Conservation (phyloP, 2,113 vertebrate genomes). For the Morone saxatilis region DNA sequence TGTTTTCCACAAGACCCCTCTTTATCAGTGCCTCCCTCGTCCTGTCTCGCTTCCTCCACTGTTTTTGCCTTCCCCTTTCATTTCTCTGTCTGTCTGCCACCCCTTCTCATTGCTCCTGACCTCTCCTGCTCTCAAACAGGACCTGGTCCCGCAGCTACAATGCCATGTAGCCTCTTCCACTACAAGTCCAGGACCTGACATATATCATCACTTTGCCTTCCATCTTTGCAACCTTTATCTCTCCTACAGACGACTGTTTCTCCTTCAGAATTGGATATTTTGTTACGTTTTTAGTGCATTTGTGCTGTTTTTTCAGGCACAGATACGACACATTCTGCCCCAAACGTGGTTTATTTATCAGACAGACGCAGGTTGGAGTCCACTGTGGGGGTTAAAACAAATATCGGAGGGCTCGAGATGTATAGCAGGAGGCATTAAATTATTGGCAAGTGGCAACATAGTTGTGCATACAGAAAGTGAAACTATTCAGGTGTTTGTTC, state of each 20-base stretch:
- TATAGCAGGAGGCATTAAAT: too few species aligned
- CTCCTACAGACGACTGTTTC: not conserved
- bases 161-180: conserved; percentile 8
- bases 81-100: not conserved
- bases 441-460: too few species aligned
- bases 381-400: too few species aligned
- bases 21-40: not conserved
- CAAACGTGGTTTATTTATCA: not conserved
- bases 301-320: too few species aligned
- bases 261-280: too few species aligned
- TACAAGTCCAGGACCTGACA: conserved; percentile 2
- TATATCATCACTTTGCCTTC: not conserved
- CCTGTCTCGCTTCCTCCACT: not conserved
- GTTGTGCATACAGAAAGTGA: too few species aligned
- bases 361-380: too few species aligned
- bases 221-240: conserved; percentile 17
- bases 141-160: not conserved
- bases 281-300: too few species aligned
- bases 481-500: too few species aligned
- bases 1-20: conserved; percentile 20
- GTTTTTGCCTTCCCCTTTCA: not conserved
- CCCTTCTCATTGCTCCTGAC: not conserved
- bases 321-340: not conserved
- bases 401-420: too few species aligned
- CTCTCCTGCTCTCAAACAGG: conserved; percentile 4